Percentiles rank a stretch among this genome's conserved stretches.
Evolutionary conservation across 2,113 vertebrate genomes (phyloP).

Genomic region (Coregonus clupeaformis): DNA sequence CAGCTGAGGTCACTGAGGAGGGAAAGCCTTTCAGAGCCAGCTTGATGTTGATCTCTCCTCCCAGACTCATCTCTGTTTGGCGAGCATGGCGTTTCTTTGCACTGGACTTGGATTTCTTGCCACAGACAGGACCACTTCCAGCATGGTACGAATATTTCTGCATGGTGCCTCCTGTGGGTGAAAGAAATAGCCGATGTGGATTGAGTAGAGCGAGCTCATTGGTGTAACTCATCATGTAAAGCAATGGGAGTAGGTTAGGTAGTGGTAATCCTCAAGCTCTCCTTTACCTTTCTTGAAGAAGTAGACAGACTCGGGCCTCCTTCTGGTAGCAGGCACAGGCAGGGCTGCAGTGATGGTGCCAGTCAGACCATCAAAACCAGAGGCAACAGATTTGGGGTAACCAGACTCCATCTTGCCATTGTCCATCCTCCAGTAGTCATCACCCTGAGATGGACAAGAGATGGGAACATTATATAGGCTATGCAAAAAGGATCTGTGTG

Average conservation of each 20-base stretch:
- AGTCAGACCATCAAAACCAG: constrained; percentile 79
- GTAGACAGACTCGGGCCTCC: constrained; percentile 79
- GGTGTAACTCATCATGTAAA: neutral
- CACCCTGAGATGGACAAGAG: constrained; percentile 59
- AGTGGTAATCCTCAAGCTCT: neutral
- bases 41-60: constrained; percentile 71
- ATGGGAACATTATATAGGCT: no score
- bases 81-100: constrained; percentile 8
- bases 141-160: constrained; percentile 79
- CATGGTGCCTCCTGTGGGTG: constrained; percentile 71
- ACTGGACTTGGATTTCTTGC: constrained; percentile 42
- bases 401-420: constrained; percentile 77
- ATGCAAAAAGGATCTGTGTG: no score
- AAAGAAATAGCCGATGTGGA: neutral
- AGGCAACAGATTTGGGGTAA: constrained; percentile 77
- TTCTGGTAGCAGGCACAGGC: constrained; percentile 72
- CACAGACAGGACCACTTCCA: constrained; percentile 66
- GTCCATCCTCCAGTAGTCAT: constrained; percentile 83
- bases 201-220: neutral
- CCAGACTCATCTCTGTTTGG: constrained; percentile 63
- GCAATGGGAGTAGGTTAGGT: neutral
- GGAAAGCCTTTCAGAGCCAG: constrained; percentile 79
- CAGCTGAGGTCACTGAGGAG: constrained; percentile 44
- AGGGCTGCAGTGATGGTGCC: constrained; percentile 79
- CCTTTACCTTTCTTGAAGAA: constrained; percentile 83